A percentile compares a stretch with the other conserved stretches of the same genome.
These are phyloP conservation scores for Steinernema scapterisci DNA, from an alignment of 2,888 invertebrate genomes.

Conservation along the genomic window DNA sequence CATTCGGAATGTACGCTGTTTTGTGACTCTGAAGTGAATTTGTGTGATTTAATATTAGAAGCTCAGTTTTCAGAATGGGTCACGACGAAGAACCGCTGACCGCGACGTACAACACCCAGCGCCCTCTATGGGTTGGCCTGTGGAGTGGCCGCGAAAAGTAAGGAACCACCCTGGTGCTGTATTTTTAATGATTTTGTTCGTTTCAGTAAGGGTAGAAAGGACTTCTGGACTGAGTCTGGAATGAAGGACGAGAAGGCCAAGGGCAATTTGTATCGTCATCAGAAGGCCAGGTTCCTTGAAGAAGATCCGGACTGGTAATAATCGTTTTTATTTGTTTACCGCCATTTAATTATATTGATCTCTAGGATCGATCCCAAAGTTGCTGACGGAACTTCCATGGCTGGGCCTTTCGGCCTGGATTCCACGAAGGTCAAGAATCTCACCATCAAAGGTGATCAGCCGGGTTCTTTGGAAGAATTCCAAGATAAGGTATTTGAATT, in stretches of 20 bases:
- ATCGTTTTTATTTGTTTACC: constrained; percentile 36
- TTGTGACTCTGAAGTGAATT: no score
- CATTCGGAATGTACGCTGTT: no score
- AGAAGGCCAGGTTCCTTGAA: neutral
- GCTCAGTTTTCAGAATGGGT: constrained; percentile 15
- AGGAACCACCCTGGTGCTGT: constrained; percentile 32
- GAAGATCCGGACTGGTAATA: constrained; percentile 28
- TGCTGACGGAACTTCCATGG: constrained; percentile 61
- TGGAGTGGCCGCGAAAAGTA: constrained; percentile 61
- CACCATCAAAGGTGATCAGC: constrained; percentile 56
- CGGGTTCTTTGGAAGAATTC: constrained; percentile 57
- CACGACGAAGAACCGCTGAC: constrained; percentile 29
- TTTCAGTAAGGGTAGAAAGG: constrained; percentile 58
- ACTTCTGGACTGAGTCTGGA: constrained; percentile 64
- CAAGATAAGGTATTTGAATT: constrained; percentile 52
- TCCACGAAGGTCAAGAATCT: constrained; percentile 51
- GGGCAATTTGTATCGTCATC: constrained; percentile 31
- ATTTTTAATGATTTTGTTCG: neutral
- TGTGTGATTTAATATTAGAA: no score
- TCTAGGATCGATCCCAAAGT: constrained; percentile 53
- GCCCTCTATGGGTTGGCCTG: constrained; percentile 61
- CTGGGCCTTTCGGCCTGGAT: constrained; percentile 62
- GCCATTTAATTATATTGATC: neutral
- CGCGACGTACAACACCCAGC: constrained; percentile 56
- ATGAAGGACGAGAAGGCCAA: constrained; percentile 47